Evolutionary conservation across 2,888 invertebrate genomes (phyloP), one percentile per base, ranked within the genome.

Genomic region (Apomyelois bistriatella): DNA sequence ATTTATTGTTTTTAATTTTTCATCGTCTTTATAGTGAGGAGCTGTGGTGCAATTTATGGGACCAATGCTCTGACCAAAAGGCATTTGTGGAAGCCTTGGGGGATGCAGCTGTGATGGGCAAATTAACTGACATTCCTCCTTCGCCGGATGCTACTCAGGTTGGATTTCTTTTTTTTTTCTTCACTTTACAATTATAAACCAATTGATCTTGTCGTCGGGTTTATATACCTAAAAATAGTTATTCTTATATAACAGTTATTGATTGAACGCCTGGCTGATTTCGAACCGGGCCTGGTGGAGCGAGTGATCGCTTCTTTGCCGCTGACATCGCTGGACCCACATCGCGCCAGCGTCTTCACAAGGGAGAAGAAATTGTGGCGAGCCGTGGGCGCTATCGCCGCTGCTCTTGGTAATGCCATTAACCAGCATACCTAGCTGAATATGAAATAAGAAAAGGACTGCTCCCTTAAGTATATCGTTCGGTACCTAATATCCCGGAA

Each of bases 261-360:
- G 12, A 87, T 92, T 46, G 92, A 95, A 71, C 93, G 93, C 53
- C 91, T 94, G 59, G 90, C 91, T 6, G 93, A 93, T 58, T 91
- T 92, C 41, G 92, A 93, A 70, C 91, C 94, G 49, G 91, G 92
- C 48, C 90, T 93, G 9, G 92, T 96, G 46, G 95, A 96, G 73
- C 87, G 93, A 8, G 95, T 95, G 58, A 91, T 95, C 53, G 85
- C 84, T 9, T 81, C 88, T 4, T 62, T 89, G 49, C 89, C 89
- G 16, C 74, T 90, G 3, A 82, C 85, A 7, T 72, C 85, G 1
- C 66, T 90, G 1, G 89, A 89, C 63, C 88, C 87, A 42, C 89
- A 90, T 60, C 82, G 86, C n/a, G 85, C 86, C 10, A 85, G 81
- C 62, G 74, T 87, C 35, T 81, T 87, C 58, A 80, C 87, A 1